Evolutionary conservation across 2,113 vertebrate genomes (phyloP).

Genomic region (Anoura caudifer): DNA sequence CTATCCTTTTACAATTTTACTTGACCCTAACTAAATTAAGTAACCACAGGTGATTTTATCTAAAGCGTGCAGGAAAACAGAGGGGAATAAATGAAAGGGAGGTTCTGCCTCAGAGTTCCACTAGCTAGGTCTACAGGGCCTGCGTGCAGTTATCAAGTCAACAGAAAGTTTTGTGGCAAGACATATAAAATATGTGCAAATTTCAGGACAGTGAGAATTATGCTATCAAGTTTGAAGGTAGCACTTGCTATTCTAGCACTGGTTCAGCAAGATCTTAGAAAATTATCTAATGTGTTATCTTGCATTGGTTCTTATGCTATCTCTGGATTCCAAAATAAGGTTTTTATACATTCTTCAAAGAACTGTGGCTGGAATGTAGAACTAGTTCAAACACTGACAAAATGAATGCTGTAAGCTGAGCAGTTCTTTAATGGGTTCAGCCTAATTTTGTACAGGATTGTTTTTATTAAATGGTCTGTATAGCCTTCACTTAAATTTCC

Average conservation of each 20-base stretch:
- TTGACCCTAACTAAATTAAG: slow-evolving; percentile 4
- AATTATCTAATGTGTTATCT: not conserved
- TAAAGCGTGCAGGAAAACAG: slow-evolving; percentile 18
- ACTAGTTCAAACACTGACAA: slow-evolving; percentile 7
- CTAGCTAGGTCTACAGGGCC: not conserved
- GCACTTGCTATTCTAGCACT: not conserved
- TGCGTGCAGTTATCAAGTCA: not conserved
- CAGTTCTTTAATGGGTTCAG: not conserved
- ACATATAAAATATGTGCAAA: not conserved
- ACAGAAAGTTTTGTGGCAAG: not conserved
- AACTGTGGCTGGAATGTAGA: not conserved
- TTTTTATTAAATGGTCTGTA: not conserved
- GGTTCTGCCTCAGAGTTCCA: not conserved
- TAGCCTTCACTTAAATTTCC: slow-evolving; percentile 1
- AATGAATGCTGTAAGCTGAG: slow-evolving; percentile 3
- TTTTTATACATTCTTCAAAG: slow-evolving; percentile 7
- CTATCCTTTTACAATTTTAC: slow-evolving; percentile 24
- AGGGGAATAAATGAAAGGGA: not conserved
- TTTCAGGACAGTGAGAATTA: not conserved
- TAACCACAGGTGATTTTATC: slow-evolving; percentile 33
- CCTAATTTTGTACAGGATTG: not conserved
- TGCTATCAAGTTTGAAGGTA: not conserved
- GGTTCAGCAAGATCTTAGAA: not conserved
- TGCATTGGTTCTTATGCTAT: not conserved
- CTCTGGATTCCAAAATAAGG: not conserved